Evolutionary conservation across 2,888 invertebrate genomes (phyloP).

Genomic region (Napeogenes inachia): DNA sequence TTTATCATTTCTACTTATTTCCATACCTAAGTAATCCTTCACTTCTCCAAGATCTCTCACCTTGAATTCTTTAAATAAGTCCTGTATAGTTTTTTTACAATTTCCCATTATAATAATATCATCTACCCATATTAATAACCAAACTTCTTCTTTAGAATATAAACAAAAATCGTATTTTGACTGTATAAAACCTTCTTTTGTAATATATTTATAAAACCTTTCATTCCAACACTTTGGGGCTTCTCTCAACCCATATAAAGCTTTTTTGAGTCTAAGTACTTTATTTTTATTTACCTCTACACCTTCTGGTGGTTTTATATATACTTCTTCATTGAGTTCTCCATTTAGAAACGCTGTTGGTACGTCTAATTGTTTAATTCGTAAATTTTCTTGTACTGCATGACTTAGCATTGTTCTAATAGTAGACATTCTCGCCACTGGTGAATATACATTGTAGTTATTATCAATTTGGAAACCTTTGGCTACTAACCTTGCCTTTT

Average conservation of each 20-base stretch:
- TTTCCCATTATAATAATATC: conserved; percentile 15
- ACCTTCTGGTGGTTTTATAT: conserved; percentile 21
- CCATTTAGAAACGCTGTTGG: too few species aligned
- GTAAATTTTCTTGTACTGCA: conserved; percentile 8
- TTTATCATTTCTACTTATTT: conserved; percentile 7
- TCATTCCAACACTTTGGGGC: conserved; percentile 26
- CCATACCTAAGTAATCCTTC: conserved; percentile 21
- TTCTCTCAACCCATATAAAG: conserved; percentile 25
- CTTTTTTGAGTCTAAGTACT: conserved; percentile 23
- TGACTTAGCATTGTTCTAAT: conserved; percentile 7
- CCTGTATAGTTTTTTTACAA: conserved; percentile 11
- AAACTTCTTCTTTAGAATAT: conserved; percentile 12
- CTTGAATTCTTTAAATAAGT: conserved; percentile 19
- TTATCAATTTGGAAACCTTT: conserved; percentile 19
- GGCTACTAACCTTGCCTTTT: conserved; percentile 20
- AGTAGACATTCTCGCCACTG: conserved; percentile 16
- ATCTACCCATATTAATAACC: conserved; percentile 18
- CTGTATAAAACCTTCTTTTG: conserved; percentile 12
- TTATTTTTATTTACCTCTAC: conserved; percentile 9
- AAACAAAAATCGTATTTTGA: conserved; percentile 25
- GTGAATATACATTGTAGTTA: conserved; percentile 8
- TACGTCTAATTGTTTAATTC: conserved; percentile 15
- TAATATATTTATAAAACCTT: conserved; percentile 20
- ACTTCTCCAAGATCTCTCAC: conserved; percentile 22
- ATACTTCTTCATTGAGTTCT: conserved; percentile 6